phyloP scores from a whole-genome alignment of 2,113 vertebrate species.

The Cynoglossus semilaevis region DNA sequence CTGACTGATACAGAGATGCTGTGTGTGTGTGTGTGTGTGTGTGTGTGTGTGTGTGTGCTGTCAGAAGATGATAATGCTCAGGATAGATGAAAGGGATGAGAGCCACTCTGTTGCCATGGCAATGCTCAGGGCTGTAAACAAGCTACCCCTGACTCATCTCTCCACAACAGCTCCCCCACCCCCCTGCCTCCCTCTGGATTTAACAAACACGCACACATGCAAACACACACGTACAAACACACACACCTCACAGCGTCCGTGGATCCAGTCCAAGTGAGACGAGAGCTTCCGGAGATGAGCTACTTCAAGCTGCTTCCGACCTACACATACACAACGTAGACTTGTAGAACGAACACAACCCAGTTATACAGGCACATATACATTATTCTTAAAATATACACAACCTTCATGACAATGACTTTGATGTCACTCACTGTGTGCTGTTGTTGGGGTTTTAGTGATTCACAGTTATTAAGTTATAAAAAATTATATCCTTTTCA shows the following conservation, averaged over 20 bases:
- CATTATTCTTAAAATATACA: constrained; percentile 30
- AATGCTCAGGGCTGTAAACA: constrained; percentile 70
- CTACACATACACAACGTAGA: constrained; percentile 51
- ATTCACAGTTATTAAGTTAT: too few relatives aligned
- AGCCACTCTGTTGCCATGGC: constrained; percentile 73
- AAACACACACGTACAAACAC: constrained; percentile 14
- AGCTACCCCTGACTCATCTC: constrained; percentile 72
- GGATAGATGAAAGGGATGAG: constrained; percentile 69
- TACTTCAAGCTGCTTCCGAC: constrained; percentile 53
- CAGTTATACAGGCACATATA: constrained; percentile 21
- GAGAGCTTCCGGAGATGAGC: constrained; percentile 65
- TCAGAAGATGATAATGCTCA: constrained; percentile 61
- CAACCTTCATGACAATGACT: background rate
- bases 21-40: constrained; percentile 35
- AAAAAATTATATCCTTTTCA: too few relatives aligned
- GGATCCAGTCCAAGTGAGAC: constrained; percentile 56
- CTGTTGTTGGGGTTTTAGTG: too few relatives aligned
- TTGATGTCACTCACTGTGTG: too few relatives aligned
- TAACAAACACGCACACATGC: constrained; percentile 12
- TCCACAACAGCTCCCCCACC: constrained; percentile 58
- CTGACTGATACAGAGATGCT: constrained; percentile 46
- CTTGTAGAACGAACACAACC: constrained; percentile 42
- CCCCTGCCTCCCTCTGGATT: background rate
- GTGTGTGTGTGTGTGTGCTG: constrained; percentile 10
- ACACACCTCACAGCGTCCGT: constrained; percentile 27